Percentiles rank a stretch among this genome's conserved stretches.
phyloP scores from a whole-genome alignment of 2,888 invertebrate species.

The Linnaemya tessellans region DNA sequence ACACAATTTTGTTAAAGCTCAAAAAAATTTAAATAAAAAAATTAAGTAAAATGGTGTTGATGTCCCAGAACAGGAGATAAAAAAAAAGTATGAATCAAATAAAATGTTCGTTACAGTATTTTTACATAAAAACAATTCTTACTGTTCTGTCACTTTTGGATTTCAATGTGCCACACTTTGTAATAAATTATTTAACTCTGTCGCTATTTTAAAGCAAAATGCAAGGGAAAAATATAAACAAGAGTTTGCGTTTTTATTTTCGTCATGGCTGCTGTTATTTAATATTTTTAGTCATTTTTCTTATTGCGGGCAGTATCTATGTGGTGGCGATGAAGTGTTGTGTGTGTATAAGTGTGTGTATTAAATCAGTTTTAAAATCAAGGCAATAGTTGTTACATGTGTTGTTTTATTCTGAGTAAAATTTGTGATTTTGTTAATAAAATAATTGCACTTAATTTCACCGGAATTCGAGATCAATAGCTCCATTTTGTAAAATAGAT shows the following conservation, averaged over 20 bases:
- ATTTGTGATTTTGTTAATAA: background rate
- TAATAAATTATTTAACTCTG: slow-evolving; percentile 61
- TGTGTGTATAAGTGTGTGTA: background rate
- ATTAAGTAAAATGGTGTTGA: slow-evolving; percentile 32
- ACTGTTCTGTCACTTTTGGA: slow-evolving; percentile 42
- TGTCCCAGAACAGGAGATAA: background rate
- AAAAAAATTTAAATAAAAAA: background rate
- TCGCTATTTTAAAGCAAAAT: slow-evolving; percentile 29
- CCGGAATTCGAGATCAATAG: background rate
- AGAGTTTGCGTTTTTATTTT: background rate
- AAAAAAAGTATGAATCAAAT: background rate
- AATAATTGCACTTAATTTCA: background rate
- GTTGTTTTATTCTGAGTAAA: no score
- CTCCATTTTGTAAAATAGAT: no score
- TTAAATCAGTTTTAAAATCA: background rate
- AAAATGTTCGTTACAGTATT: slow-evolving; percentile 30
- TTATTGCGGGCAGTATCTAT: no score
- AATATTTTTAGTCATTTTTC: background rate
- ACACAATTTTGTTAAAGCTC: slow-evolving; percentile 20
- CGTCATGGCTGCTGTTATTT: background rate
- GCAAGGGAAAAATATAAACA: background rate
- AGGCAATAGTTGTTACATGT: background rate
- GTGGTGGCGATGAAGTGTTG: background rate
- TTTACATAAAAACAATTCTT: slow-evolving; percentile 39
- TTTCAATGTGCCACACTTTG: slow-evolving; percentile 41